phyloP scores from a whole-genome alignment of 2,888 invertebrate genomes.

The Antheraea yamamai region DNA sequence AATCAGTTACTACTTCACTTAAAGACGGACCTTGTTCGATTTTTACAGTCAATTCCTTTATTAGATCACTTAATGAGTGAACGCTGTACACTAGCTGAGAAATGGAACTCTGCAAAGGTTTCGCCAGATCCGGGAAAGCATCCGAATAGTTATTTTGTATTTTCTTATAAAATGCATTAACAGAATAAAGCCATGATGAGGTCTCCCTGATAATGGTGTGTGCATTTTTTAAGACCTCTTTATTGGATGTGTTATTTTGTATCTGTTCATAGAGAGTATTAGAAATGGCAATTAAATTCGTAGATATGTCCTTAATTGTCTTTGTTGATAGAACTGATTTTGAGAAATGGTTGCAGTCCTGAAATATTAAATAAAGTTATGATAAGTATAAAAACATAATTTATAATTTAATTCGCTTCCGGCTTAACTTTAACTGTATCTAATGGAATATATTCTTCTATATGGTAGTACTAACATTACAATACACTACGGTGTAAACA shows the following conservation, averaged over 20 bases:
- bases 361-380: constrained; percentile 34
- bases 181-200: constrained; percentile 78
- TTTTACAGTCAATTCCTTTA: constrained; percentile 70
- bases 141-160: constrained; percentile 80
- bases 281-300: constrained; percentile 46
- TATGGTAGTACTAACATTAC: too few relatives aligned
- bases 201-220: constrained; percentile 66
- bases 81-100: constrained; percentile 86
- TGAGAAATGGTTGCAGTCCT: constrained; percentile 77
- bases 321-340: constrained; percentile 66
- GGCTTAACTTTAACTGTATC: too few relatives aligned
- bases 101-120: constrained; percentile 86
- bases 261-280: constrained; percentile 45
- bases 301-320: constrained; percentile 49
- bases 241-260: constrained; percentile 36
- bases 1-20: constrained; percentile 58
- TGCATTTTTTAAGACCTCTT: constrained; percentile 42
- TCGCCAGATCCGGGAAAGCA: constrained; percentile 90
- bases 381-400: neutral
- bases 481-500: too few relatives aligned
- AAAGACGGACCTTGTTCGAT: constrained; percentile 54
- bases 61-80: constrained; percentile 78
- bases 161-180: constrained; percentile 80
- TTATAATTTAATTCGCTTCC: too few relatives aligned
- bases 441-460: too few relatives aligned